A percentile compares a stretch with the other conserved stretches of the same genome.
phyloP scores from a whole-genome alignment of 2,888 invertebrate species.

The Stenchaetothrips biformis region DNA sequence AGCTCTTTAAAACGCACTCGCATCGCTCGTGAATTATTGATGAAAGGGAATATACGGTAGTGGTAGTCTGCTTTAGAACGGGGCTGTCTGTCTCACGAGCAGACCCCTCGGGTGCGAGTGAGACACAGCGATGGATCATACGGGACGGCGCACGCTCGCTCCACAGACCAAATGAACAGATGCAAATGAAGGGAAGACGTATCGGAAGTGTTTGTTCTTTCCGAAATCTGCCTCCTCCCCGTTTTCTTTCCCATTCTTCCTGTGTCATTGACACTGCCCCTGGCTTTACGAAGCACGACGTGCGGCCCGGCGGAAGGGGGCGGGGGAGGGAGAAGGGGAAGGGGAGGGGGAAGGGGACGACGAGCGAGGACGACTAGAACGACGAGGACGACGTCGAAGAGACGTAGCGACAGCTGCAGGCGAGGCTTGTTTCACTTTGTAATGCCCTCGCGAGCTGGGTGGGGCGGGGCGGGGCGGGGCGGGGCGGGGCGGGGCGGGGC shows the following conservation, averaged over 20 bases:
- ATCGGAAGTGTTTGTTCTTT: too few relatives aligned
- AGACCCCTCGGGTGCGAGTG: too few relatives aligned
- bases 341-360: neutral
- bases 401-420: neutral
- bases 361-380: neutral
- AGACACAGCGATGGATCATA: too few relatives aligned
- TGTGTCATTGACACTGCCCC: neutral
- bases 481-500: neutral
- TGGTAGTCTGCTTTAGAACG: too few relatives aligned
- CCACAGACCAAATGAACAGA: too few relatives aligned
- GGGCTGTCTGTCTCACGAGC: too few relatives aligned
- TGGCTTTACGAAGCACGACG: too few relatives aligned
- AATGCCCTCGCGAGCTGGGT: neutral
- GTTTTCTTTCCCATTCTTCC: neutral
- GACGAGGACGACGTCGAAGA: neutral
- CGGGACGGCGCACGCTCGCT: too few relatives aligned
- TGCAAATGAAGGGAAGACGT: too few relatives aligned
- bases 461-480: neutral
- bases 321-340: neutral
- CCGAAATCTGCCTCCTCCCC: too few relatives aligned
- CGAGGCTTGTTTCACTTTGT: slow-evolving; percentile 4
- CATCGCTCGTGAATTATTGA: neutral
- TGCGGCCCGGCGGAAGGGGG: neutral
- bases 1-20: neutral
- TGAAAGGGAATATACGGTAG: too few relatives aligned